Evolutionary conservation across 2,113 vertebrate species (phyloP), one percentile per base, ranked within the genome.

Genomic region (Sterrhoptilus dennistouni): DNA sequence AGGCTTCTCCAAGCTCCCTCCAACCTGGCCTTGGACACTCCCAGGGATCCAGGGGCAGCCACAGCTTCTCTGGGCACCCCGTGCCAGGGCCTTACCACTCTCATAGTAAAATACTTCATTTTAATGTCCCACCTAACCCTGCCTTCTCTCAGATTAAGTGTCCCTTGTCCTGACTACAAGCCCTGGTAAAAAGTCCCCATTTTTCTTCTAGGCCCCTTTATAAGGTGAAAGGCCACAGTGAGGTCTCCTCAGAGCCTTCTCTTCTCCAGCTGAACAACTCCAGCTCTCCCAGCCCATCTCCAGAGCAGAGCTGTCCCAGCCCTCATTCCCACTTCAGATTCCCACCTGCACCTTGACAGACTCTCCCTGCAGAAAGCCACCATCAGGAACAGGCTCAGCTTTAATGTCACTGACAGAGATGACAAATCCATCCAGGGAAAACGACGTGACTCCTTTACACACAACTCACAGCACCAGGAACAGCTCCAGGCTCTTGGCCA

Each of bases 1-100:
- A 63, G 6, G 14, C 0, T n/a, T 20, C 75, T 47, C 42, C 25
- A 42, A 42, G 8, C 20, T 12, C 29, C 0, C 0, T 29, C 60
- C 28, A 63, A 0, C 23, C 64, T 14, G 40, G 54, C 29, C 24
- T 47, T 21, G 47, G 24, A 7, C 49, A 70, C 29, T 71, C 0
- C 49, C 49, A 64, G 24, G n/a, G 75, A 40, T n/a, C 4, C 47
- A 53, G 45, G 19, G 22, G 8, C 47, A 61, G 54, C 45, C 45
- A 12, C 45, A 38, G 33, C 38, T 53, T 0, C 45, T 53, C 22
- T 60, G 72, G 18, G 33, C 22, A 45, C 0, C 38, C 27, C 28
- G 27, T 45, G 45, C 54, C 54, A 78, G 45, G 45, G 18, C 23
- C 8, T 61, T 0, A 2, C 14, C 38, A 45, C 14, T 22, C 28